These are phyloP conservation scores for Loris lydekkerianus DNA, from an alignment of 2,797 vertebrate genomes.

Conservation along the genomic window DNA sequence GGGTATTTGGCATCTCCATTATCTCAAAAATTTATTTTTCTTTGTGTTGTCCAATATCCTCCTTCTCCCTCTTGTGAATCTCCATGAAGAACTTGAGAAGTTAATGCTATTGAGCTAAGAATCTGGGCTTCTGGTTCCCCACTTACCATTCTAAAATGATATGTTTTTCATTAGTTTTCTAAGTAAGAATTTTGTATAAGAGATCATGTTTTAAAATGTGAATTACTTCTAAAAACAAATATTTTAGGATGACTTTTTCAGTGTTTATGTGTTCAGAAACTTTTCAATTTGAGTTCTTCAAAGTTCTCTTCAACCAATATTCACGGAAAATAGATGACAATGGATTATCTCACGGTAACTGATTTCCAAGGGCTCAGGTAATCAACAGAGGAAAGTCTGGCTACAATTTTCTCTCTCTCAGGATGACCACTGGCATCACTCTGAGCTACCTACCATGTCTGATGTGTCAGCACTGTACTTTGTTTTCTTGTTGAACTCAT, in stretches of 20 bases:
- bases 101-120: neutral
- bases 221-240: neutral
- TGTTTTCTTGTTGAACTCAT: neutral
- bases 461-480: neutral
- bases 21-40: too few species aligned
- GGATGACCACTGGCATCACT: neutral
- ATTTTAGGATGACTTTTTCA: slow-evolving; percentile 18
- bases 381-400: neutral
- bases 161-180: neutral
- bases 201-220: neutral
- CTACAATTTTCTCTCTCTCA: neutral
- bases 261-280: neutral
- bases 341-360: neutral
- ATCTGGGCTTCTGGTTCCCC: neutral
- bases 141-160: neutral
- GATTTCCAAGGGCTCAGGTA: neutral
- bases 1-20: too few species aligned
- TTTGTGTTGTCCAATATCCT: too few species aligned
- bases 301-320: neutral
- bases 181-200: neutral
- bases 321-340: neutral
- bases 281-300: slow-evolving; percentile 19
- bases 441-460: neutral
- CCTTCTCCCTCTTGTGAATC: too few species aligned
- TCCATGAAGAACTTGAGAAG: neutral